Conservation (phyloP, 2,113 vertebrate genomes). For the Odontesthes bonariensis region DNA sequence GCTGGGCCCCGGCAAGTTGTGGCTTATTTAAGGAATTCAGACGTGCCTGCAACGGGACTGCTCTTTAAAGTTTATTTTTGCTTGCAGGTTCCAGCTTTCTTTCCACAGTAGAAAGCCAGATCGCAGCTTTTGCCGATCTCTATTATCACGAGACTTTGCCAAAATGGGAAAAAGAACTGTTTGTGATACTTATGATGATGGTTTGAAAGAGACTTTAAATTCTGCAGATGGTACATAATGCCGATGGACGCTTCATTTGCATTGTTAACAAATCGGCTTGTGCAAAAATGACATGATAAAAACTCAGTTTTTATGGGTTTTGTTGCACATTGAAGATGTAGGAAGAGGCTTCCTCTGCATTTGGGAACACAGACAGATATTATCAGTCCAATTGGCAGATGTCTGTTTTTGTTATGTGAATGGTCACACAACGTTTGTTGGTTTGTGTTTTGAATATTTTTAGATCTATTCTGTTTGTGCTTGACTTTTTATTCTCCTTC, state of each 20-base stretch:
- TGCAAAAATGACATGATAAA: not conserved
- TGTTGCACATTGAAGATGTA: not conserved
- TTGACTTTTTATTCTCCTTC: not conserved
- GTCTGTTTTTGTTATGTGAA: not conserved
- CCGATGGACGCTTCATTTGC: not conserved
- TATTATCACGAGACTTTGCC: not conserved
- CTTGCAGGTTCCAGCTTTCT: constrained; percentile 22
- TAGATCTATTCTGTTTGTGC: not conserved
- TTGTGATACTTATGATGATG: not conserved
- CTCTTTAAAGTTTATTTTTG: constrained; percentile 20
- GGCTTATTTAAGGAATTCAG: constrained; percentile 79
- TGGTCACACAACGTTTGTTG: not conserved
- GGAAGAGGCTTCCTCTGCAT: not conserved
- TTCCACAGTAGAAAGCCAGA: not conserved
- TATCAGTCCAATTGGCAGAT: not conserved
- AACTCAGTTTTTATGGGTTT: not conserved
- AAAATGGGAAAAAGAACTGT: not conserved
- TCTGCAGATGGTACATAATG: not conserved
- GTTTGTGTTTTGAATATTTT: not conserved
- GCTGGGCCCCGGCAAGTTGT: constrained; percentile 73
- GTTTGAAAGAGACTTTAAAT: not conserved
- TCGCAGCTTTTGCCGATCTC: not conserved
- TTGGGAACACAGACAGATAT: not conserved
- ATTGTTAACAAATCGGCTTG: not conserved
- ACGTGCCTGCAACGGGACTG: constrained; percentile 47